Evolutionary conservation across 2,113 vertebrate genomes (phyloP).

Genomic region (Maccullochella peelii): DNA sequence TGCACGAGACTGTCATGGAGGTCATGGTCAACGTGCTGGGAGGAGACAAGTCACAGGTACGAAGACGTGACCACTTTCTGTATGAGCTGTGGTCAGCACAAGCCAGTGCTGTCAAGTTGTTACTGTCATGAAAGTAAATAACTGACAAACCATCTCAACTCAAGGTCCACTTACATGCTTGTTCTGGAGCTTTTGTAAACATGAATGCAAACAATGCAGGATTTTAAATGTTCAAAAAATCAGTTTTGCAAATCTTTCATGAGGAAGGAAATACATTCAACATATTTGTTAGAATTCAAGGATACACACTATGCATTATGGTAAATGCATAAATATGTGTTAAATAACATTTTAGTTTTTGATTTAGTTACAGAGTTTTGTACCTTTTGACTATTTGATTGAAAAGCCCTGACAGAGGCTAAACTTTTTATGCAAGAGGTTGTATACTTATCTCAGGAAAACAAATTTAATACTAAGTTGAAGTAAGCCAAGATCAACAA

Average conservation of each 20-base stretch:
- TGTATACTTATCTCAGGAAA: slow-evolving; percentile 27
- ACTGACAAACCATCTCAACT: background rate
- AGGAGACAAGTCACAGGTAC: slow-evolving; percentile 94
- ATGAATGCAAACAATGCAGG: background rate
- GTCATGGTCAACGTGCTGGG: slow-evolving; percentile 99
- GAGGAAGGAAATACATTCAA: background rate
- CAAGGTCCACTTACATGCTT: background rate
- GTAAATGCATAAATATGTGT: background rate
- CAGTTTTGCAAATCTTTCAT: background rate
- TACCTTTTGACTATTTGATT: background rate
- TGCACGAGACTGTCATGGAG: slow-evolving; percentile 99
- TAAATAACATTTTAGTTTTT: background rate
- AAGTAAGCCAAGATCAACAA: slow-evolving; percentile 60
- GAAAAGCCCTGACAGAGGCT: background rate
- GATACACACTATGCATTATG: background rate
- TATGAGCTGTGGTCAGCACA: background rate
- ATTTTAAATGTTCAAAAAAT: background rate
- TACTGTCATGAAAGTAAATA: background rate
- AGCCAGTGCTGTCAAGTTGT: background rate
- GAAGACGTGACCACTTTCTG: background rate
- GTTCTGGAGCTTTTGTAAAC: background rate
- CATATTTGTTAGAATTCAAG: background rate
- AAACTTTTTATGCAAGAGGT: background rate
- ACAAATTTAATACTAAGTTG: slow-evolving; percentile 28
- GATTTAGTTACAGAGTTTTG: background rate